Evolutionary conservation across 2,888 invertebrate species (phyloP).

Genomic region (Ptychoptera albimana): DNA sequence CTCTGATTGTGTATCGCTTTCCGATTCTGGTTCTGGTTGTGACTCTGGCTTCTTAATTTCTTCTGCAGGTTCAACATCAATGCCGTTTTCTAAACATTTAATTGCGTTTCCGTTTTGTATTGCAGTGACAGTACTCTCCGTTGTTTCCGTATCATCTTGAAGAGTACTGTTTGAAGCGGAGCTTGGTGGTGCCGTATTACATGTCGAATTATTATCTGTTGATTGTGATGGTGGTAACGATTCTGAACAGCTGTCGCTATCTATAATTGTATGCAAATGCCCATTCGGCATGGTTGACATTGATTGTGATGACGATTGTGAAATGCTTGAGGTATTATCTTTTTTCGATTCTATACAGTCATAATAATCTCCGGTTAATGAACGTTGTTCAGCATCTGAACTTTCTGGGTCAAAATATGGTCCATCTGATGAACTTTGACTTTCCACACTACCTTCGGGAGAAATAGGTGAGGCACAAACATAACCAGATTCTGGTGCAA

Average conservation of each 20-base stretch:
- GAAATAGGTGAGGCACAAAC: slow-evolving; percentile 31
- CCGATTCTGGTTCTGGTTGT: neutral
- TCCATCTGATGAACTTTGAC: slow-evolving; percentile 34
- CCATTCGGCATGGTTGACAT: slow-evolving; percentile 15
- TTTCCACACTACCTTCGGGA: slow-evolving; percentile 20
- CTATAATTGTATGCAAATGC: slow-evolving; percentile 6
- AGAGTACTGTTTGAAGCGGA: slow-evolving; percentile 12
- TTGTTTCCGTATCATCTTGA: slow-evolving; percentile 20
- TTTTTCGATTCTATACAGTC: slow-evolving; percentile 12
- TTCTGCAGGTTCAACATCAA: neutral
- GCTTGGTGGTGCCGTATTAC: slow-evolving; percentile 8
- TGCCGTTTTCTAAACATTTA: too few species aligned
- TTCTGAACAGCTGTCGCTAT: slow-evolving; percentile 13
- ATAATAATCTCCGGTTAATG: slow-evolving; percentile 11
- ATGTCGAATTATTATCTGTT: slow-evolving; percentile 10
- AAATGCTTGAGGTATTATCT: slow-evolving; percentile 2
- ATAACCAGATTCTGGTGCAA: slow-evolving; percentile 33
- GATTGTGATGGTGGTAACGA: slow-evolving; percentile 14
- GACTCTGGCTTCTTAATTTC: neutral
- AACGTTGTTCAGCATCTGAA: slow-evolving; percentile 15
- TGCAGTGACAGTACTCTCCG: neutral
- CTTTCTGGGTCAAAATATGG: slow-evolving; percentile 33
- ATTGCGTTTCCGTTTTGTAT: too few species aligned
- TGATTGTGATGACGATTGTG: neutral
- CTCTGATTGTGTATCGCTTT: neutral